Conservation (phyloP, 2,888 invertebrate species). For the Rhabditoides inermis region DNA sequence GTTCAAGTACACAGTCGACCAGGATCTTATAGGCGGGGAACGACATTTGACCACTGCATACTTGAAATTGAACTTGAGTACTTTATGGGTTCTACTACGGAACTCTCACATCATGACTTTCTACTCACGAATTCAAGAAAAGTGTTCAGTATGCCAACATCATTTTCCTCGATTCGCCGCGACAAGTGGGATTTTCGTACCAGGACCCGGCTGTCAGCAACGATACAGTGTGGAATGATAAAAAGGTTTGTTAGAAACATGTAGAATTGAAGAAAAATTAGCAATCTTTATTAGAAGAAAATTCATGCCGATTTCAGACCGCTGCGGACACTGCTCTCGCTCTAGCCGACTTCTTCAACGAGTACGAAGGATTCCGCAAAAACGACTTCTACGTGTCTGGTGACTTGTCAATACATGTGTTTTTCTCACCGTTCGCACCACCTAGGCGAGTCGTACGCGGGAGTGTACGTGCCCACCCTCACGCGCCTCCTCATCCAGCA, state of each 20-base stretch:
- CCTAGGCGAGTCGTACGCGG: slow-evolving; percentile 39
- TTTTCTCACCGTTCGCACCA: too few species aligned
- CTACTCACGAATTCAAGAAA: too few species aligned
- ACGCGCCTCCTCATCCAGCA: slow-evolving; percentile 23
- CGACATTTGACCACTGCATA: too few species aligned
- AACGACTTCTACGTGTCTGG: slow-evolving; percentile 53
- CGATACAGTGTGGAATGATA: slow-evolving; percentile 31
- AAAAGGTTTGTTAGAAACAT: slow-evolving; percentile 9
- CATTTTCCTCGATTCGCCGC: slow-evolving; percentile 57
- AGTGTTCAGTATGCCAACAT: slow-evolving; percentile 55
- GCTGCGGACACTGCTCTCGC: slow-evolving; percentile 55
- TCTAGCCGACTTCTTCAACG: slow-evolving; percentile 55
- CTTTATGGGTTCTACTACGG: too few species aligned
- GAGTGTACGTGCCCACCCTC: slow-evolving; percentile 35
- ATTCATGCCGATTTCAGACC: slow-evolving; percentile 48
- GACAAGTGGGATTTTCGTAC: slow-evolving; percentile 59
- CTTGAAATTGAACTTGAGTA: too few species aligned
- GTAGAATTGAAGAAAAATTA: too few species aligned
- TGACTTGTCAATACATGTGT: not conserved
- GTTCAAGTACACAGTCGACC: too few species aligned
- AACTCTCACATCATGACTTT: too few species aligned
- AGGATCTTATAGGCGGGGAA: too few species aligned
- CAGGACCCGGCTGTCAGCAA: slow-evolving; percentile 40
- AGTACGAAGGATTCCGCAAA: slow-evolving; percentile 54
- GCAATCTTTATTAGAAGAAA: too few species aligned